phyloP scores from a whole-genome alignment of 1,140 invertebrate species.

The Papilio helenus region DNA sequence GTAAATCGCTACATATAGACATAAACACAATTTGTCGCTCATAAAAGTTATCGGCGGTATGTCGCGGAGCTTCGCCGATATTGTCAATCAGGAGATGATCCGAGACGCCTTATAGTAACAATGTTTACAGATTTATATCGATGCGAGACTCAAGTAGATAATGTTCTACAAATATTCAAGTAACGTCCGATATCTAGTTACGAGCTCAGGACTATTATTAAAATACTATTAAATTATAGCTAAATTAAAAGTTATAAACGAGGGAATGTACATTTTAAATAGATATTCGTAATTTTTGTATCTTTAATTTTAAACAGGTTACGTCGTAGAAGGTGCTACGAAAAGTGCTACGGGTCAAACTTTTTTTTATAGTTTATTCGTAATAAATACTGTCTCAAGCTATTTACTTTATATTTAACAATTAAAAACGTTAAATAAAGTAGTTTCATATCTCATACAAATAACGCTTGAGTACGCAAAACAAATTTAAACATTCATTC shows the following conservation, averaged over 20 bases:
- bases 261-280: no score
- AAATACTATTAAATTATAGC: no score
- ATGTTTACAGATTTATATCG: constrained; percentile 42
- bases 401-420: not conserved
- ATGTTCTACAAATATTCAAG: no score
- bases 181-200: no score
- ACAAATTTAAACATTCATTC: constrained; percentile 60
- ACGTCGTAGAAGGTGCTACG: not conserved
- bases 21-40: constrained; percentile 80
- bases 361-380: not conserved
- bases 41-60: constrained; percentile 76
- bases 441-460: constrained; percentile 13
- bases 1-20: constrained; percentile 69
- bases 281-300: not conserved
- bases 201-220: no score
- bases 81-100: constrained; percentile 62
- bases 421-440: not conserved
- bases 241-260: no score
- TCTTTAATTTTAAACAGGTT: no score
- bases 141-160: no score
- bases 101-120: constrained; percentile 48
- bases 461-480: constrained; percentile 44
- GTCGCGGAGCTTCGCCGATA: constrained; percentile 50
- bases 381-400: not conserved
- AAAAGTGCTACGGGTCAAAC: not conserved